Evolutionary conservation across 2,888 invertebrate genomes (phyloP).

Genomic region (Thalpophila matura): DNA sequence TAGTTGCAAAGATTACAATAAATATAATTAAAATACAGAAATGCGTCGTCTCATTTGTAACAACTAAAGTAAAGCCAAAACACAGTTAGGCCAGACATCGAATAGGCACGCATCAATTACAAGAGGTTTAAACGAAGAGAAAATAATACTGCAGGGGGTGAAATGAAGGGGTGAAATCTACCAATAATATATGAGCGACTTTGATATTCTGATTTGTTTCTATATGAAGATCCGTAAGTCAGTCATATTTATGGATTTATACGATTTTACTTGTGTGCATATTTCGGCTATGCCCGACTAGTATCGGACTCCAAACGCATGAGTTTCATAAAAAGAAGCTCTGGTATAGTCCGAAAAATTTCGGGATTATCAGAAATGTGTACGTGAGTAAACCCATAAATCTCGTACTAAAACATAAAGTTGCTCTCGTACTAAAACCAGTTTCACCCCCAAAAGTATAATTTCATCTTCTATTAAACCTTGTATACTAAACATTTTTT

Average conservation of each 20-base stretch:
- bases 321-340: not conserved
- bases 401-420: no score
- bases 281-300: no score
- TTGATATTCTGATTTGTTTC: no score
- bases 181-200: no score
- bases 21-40: not conserved
- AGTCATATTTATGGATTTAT: no score
- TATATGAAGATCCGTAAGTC: no score
- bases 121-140: not conserved
- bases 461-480: conserved; percentile 17
- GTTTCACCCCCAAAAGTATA: not conserved
- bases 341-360: not conserved
- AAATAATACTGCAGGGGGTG: conserved; percentile 20
- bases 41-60: conserved; percentile 54
- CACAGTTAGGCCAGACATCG: conserved; percentile 71
- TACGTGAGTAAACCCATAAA: not conserved
- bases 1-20: no score
- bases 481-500: conserved; percentile 52
- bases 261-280: no score
- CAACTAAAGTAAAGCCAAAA: conserved; percentile 55
- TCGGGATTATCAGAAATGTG: no score
- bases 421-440: not conserved
- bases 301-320: no score
- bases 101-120: conserved; percentile 71
- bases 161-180: not conserved